Percentiles rank a stretch among this genome's conserved stretches.
Evolutionary conservation across 2,113 vertebrate genomes (phyloP).

Genomic region (Strigops habroptila): DNA sequence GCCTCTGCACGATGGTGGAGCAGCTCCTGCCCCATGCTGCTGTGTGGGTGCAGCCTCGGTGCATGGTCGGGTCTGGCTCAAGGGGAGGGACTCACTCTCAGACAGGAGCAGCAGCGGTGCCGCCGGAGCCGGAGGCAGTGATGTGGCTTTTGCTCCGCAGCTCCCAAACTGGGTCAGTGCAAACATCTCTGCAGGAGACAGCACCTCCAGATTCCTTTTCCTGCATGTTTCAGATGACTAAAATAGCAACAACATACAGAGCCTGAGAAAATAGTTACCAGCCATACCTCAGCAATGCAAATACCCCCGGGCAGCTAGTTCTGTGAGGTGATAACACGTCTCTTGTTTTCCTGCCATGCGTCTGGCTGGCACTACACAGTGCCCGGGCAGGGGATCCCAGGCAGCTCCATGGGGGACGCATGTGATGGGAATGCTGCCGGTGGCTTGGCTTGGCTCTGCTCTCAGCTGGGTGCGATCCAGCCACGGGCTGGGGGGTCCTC

Average conservation of each 20-base stretch:
- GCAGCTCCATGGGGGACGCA: accelerated
- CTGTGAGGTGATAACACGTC: not conserved
- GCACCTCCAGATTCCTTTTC: constrained; percentile 11
- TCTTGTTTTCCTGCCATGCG: not conserved
- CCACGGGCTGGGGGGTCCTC: not conserved
- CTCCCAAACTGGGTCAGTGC: constrained; percentile 39
- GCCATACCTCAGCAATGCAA: not conserved
- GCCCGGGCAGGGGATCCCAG: not conserved
- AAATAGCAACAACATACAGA: constrained; percentile 46
- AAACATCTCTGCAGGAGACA: constrained; percentile 33
- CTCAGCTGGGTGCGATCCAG: accelerated
- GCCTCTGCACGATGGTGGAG: not conserved
- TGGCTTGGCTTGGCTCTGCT: not conserved
- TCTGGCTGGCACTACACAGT: not conserved
- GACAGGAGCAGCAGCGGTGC: not conserved
- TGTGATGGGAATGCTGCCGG: not conserved
- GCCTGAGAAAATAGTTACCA: constrained; percentile 23
- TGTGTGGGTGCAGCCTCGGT: accelerated
- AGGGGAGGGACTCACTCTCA: accelerated
- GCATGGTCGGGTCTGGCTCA: accelerated
- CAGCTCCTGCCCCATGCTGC: accelerated
- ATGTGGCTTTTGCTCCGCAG: not conserved
- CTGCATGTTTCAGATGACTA: not conserved
- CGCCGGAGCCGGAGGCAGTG: accelerated
- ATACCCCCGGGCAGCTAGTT: not conserved